Base-by-base conservation (phyloP, 2,888 invertebrate species). In the Eledone cirrhosa region DNA sequence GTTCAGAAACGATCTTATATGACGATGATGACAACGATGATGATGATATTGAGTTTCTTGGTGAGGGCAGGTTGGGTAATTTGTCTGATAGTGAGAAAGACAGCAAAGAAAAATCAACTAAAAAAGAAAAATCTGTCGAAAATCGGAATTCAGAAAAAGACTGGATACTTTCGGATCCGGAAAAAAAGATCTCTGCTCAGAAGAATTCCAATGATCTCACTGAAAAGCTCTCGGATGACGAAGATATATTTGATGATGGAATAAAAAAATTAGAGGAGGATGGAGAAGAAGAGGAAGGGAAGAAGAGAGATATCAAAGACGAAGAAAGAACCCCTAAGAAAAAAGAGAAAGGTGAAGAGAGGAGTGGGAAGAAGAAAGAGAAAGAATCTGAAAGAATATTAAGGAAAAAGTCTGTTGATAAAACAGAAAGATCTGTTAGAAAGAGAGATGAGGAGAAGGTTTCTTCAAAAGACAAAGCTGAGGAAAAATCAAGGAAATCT, bases 201-300 rank as follows among this genome's bases (percentile, higher is more conserved):
- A 41, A 41, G 41, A 41, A 41, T 41, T 41, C 41, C 41, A 41
- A 41, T 41, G 11, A 41, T 41, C 41, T 41, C 11, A 11, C 41
- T 11, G 41, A 41, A 11, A 41, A 41, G 41, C 11, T 3, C 41
- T 41, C 11, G 41, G 41, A 41, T 22, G 41, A 79, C 63, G 13
- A 33, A 59, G 79, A 76, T 13, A 41, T 41, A 53, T 63, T 41
- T 48, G 75, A 33, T 47, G n/a, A 41, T 19, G 33, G 27, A 8
- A 24, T 2, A 31, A 74, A 59, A 75, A 24, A 14, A 41, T 47
- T 48, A 77, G 80, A 79, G 33, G 81, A 79, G 72, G 80, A 77
- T 79, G 79, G 80, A 74, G 78, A 79, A 16, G 79, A 81, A n/a
- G 76, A 78, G 48, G 65, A 78, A 69, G 67, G 77, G 33, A 79